Percentiles rank a stretch among this genome's conserved stretches.
Conservation (phyloP, 2,888 invertebrate species). For the Dryobota labecula region DNA sequence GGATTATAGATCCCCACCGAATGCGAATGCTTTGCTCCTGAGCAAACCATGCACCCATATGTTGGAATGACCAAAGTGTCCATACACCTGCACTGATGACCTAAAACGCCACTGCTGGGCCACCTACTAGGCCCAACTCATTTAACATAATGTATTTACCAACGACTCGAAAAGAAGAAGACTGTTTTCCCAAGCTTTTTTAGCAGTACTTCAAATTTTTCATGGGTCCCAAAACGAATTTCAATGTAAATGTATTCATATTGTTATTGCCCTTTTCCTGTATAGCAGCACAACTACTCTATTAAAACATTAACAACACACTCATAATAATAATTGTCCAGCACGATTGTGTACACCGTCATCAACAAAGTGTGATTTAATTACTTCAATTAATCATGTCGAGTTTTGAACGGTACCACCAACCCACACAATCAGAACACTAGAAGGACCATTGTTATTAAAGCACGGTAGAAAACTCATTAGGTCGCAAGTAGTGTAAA, state of each 20-base stretch:
- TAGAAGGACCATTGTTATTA: slow-evolving; percentile 15
- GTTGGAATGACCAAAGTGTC: no score
- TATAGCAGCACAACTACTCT: background rate
- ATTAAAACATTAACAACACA: slow-evolving; percentile 19
- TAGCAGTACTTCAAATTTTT: background rate
- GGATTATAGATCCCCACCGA: no score
- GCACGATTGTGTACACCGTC: slow-evolving; percentile 40
- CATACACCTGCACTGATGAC: no score
- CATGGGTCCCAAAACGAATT: slow-evolving; percentile 6
- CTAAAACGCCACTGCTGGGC: no score
- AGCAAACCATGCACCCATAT: no score
- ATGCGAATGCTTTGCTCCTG: no score
- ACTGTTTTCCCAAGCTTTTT: no score
- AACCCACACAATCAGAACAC: background rate
- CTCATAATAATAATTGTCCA: slow-evolving; percentile 45
- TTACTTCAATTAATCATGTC: slow-evolving; percentile 56
- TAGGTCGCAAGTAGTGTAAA: background rate
- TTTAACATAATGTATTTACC: no score
- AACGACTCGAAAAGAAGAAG: no score
- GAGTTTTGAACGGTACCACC: slow-evolving; percentile 25
- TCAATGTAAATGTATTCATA: slow-evolving; percentile 19
- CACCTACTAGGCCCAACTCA: no score
- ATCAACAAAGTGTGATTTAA: slow-evolving; percentile 54
- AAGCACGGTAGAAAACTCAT: background rate
- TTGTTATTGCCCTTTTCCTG: slow-evolving; percentile 1